Evolutionary conservation across 2,113 vertebrate species (phyloP).

Genomic region (Sorex araneus): DNA sequence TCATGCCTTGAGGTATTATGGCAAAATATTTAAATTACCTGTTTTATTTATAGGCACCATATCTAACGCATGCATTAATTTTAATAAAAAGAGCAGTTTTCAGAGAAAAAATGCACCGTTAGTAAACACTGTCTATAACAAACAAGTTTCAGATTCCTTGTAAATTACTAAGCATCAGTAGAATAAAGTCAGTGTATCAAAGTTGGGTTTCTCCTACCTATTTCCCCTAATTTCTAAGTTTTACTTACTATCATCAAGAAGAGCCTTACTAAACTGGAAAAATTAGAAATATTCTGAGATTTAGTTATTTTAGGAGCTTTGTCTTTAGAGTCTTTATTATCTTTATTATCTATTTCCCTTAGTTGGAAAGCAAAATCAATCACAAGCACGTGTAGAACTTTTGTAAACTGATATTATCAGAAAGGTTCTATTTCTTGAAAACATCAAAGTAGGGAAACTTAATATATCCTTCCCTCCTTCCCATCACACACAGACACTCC

Average conservation of each 20-base stretch:
- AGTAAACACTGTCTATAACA: conserved; percentile 51
- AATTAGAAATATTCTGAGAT: not conserved
- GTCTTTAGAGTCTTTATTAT: conserved; percentile 1
- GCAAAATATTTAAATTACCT: conserved; percentile 72
- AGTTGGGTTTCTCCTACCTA: not conserved
- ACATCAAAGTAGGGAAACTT: not conserved
- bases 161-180: not conserved
- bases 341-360: conserved; percentile 35
- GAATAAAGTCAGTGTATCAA: not conserved
- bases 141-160: conserved; percentile 49
- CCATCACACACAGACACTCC: not conserved
- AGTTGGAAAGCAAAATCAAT: not conserved
- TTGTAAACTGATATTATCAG: conserved; percentile 2
- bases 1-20: conserved; percentile 45
- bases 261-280: not conserved
- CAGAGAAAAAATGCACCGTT: not conserved
- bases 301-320: not conserved
- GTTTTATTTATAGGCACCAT: conserved; percentile 14
- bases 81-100: conserved; percentile 50
- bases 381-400: conserved; percentile 12
- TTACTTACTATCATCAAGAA: not conserved
- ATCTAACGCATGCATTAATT: not conserved
- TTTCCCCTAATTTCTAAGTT: not conserved
- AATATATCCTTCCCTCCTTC: not conserved
- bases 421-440: conserved; percentile 45